A percentile compares a stretch with the other conserved stretches of the same genome.
Evolutionary conservation across 2,888 invertebrate species (phyloP).

Genomic region (Fissipunctia ypsillon): DNA sequence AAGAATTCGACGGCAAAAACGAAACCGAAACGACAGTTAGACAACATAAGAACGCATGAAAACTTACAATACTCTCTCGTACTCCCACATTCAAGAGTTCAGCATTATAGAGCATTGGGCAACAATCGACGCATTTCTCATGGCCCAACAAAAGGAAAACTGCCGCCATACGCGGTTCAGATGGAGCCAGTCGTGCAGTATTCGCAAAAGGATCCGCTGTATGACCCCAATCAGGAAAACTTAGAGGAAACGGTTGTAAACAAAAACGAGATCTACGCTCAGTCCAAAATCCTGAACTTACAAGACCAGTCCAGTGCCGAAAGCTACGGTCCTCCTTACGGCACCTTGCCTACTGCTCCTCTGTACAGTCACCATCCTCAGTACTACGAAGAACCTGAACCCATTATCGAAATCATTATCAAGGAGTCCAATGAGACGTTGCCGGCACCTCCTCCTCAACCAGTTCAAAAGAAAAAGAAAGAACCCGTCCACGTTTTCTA

Average conservation of each 20-base stretch:
- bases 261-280: conserved; percentile 87
- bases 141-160: conserved; percentile 85
- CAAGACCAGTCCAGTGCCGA: conserved; percentile 84
- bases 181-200: conserved; percentile 95
- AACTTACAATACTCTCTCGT: conserved; percentile 91
- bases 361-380: conserved; percentile 88
- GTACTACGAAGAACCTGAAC: conserved; percentile 95
- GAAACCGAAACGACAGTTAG: conserved; percentile 90
- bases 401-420: conserved; percentile 97
- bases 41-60: conserved; percentile 89
- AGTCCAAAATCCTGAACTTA: conserved; percentile 86
- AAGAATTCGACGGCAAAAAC: conserved; percentile 87
- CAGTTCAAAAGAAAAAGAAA: conserved; percentile 90
- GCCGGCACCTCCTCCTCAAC: conserved; percentile 91
- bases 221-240: conserved; percentile 90
- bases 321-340: conserved; percentile 87
- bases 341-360: conserved; percentile 85
- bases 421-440: conserved; percentile 96
- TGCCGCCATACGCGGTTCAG: conserved; percentile 94
- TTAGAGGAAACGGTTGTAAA: conserved; percentile 84
- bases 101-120: conserved; percentile 88
- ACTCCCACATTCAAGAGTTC: conserved; percentile 90
- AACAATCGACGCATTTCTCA: conserved; percentile 90
- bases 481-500: conserved; percentile 97
- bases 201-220: conserved; percentile 94